phyloP scores from a whole-genome alignment of 2,797 vertebrate genomes.

The Siniperca scherzeri region DNA sequence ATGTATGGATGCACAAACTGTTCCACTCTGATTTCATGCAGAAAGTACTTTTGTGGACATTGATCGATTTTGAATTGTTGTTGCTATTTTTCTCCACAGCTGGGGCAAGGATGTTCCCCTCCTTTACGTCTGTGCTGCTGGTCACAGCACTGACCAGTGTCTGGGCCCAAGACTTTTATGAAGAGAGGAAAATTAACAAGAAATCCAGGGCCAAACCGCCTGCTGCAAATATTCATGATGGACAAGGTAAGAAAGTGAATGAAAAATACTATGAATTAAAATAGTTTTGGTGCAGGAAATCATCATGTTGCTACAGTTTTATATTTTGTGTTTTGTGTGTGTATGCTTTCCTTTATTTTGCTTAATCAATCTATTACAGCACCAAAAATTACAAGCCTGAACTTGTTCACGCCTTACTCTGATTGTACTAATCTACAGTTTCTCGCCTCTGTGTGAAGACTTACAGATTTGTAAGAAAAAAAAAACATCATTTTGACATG shows the following conservation, averaged over 20 bases:
- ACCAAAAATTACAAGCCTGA: background rate
- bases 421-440: background rate
- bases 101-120: slow-evolving; percentile 78
- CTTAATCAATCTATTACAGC: background rate
- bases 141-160: slow-evolving; percentile 80
- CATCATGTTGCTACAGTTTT: background rate
- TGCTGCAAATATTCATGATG: slow-evolving; percentile 82
- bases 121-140: slow-evolving; percentile 82
- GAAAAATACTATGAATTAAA: background rate
- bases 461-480: background rate
- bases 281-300: background rate
- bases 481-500: background rate
- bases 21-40: slow-evolving; percentile 2
- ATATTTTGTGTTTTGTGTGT: background rate
- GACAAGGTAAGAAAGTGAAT: slow-evolving; percentile 86
- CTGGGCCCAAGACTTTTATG: slow-evolving; percentile 85
- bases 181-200: slow-evolving; percentile 79
- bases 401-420: background rate
- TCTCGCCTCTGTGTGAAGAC: background rate
- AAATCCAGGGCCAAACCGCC: slow-evolving; percentile 78
- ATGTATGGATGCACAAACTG: background rate
- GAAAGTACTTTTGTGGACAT: background rate
- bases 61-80: slow-evolving; percentile 9
- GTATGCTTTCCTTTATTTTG: background rate
- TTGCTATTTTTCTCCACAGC: slow-evolving; percentile 54